Percentiles rank a stretch among this genome's conserved stretches.
Conservation (phyloP, 2,113 vertebrate genomes). For the Vimba vimba region DNA sequence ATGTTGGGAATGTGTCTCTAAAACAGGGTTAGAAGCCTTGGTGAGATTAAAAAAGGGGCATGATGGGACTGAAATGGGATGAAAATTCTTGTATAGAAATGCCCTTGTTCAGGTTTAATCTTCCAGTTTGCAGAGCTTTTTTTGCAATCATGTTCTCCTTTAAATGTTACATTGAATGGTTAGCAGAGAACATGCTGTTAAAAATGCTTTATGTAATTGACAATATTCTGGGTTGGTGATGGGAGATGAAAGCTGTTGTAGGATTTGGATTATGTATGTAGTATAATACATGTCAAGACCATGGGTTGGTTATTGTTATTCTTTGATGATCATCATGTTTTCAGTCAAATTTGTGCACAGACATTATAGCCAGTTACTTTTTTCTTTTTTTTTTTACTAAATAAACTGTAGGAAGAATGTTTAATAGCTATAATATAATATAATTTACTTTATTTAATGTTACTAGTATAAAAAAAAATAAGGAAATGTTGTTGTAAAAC, state of each 20-base stretch:
- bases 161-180: constrained; percentile 17
- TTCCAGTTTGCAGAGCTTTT: background rate
- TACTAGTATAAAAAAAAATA: too few relatives aligned
- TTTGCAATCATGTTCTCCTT: constrained; percentile 25
- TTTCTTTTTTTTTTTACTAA: background rate
- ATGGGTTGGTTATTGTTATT: background rate
- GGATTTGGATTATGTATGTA: constrained; percentile 1
- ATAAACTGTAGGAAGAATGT: background rate
- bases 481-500: too few relatives aligned
- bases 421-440: background rate
- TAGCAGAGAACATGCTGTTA: constrained; percentile 13
- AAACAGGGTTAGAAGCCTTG: constrained; percentile 19
- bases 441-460: too few relatives aligned
- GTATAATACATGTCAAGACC: background rate
- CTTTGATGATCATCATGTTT: background rate
- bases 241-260: background rate
- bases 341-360: background rate
- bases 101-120: constrained; percentile 15
- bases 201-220: constrained; percentile 29
- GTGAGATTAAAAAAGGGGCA: constrained; percentile 28
- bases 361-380: background rate
- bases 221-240: background rate
- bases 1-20: background rate
- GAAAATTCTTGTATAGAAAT: constrained; percentile 22
- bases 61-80: constrained; percentile 20